These are phyloP conservation scores for Drosophila glabriapex DNA, from an alignment of 2,888 invertebrate genomes.

Conservation along the genomic window DNA sequence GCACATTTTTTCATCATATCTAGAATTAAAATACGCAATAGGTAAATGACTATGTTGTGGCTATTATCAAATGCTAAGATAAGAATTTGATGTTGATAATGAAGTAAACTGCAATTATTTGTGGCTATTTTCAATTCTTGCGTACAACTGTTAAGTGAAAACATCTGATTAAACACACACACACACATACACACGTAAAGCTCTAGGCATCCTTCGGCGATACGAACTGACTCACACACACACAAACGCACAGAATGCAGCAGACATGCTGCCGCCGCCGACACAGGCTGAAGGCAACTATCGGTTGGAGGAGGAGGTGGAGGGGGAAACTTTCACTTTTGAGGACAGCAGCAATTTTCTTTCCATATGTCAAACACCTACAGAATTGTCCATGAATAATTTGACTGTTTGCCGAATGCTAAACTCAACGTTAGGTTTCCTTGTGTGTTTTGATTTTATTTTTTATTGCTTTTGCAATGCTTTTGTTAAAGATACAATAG, in stretches of 20 bases:
- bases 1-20: conserved; percentile 7
- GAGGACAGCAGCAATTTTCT: conserved; percentile 24
- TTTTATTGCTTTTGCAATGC: conserved; percentile 8
- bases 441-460: conserved; percentile 6
- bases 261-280: conserved; percentile 44
- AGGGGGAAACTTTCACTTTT: conserved; percentile 66
- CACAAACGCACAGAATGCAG: conserved; percentile 10
- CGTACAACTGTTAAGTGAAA: conserved; percentile 6
- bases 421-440: neutral
- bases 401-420: neutral
- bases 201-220: conserved; percentile 31
- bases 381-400: conserved; percentile 21
- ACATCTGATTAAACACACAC: conserved; percentile 33
- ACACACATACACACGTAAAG: conserved; percentile 4
- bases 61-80: conserved; percentile 41
- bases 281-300: conserved; percentile 37
- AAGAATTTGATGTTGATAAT: conserved; percentile 48
- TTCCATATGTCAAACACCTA: conserved; percentile 41
- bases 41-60: conserved; percentile 17
- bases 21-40: conserved; percentile 23
- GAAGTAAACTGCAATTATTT: conserved; percentile 6
- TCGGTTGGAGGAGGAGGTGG: neutral
- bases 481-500: conserved; percentile 23
- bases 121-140: conserved; percentile 5
- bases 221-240: conserved; percentile 29